Evolutionary conservation across 2,888 invertebrate species (phyloP), one percentile per base, ranked within the genome.

Genomic region (Dichetophora obliterata): DNA sequence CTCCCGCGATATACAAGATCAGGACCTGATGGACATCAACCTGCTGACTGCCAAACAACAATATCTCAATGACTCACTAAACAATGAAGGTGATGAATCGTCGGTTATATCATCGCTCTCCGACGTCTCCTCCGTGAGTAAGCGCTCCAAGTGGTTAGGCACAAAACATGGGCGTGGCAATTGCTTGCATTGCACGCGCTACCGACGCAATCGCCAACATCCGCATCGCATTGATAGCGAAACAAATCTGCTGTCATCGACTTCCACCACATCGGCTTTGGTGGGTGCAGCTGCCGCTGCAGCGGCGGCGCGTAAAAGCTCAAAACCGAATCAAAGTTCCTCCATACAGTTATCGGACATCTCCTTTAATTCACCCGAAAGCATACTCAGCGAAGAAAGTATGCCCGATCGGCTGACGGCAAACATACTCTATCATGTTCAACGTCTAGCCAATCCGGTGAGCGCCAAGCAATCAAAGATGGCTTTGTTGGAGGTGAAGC

Each of bases 391-490:
- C 77, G 89, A 90, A 66, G 89, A 90, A 76, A 87, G 86, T 75
- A 82, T 88, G 80, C 86, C 87, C 22, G 89, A 89, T 80, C 86
- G 87, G 66, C 77, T 89, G 3, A 88, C 89, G 0, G 83, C 86
- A 5, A 87, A 85, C 68, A 92, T 96, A 75, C 87, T 96, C 79
- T 92, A 93, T 80, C 92, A 95, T 85, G 92, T 94, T 1, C 93
- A 94, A 83, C 93, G 94, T 79, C 90, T 96, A 84, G 92, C 94
- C 50, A 95, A 95, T 89, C 95, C 95, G 61, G 92, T 95, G 14
- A 93, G 94, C 86, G 92, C 93, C 80, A 94, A 94, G 82, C 93
- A 95, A 86, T 94, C 96, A 57, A 95, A 95, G 82, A 94, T 96
- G 85, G 93, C 94, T 22, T 90, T 98, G 80, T 91, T 98, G 19